phyloP scores from a whole-genome alignment of 2,888 invertebrate species.

The Ormyrus nitidulus region DNA sequence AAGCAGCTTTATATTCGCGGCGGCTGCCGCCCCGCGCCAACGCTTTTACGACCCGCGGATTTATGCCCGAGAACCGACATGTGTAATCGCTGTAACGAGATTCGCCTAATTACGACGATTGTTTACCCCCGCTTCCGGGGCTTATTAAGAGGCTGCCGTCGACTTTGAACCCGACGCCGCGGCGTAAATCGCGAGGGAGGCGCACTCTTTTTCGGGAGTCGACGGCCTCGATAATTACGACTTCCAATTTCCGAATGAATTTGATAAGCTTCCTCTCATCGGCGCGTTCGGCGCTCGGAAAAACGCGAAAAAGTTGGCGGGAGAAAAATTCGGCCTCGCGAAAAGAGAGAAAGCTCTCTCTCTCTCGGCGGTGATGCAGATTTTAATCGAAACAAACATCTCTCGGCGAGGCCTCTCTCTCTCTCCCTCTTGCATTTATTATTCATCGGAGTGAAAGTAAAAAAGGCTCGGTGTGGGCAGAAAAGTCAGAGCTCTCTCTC shows the following conservation, averaged over 20 bases:
- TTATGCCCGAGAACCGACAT: conserved; percentile 10
- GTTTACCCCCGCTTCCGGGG: not conserved
- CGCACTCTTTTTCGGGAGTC: too few species aligned
- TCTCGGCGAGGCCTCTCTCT: not conserved
- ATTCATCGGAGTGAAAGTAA: conserved; percentile 40
- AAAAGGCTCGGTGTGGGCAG: not conserved
- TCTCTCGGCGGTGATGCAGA: conserved; percentile 16
- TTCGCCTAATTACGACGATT: conserved; percentile 23
- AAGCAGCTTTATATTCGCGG: conserved; percentile 50
- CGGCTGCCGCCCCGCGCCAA: not conserved
- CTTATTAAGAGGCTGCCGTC: too few species aligned
- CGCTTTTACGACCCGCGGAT: conserved; percentile 44
- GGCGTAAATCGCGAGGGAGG: conserved; percentile 6
- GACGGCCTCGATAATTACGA: too few species aligned
- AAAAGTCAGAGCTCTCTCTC: too few species aligned
- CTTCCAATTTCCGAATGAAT: too few species aligned
- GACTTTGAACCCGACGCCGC: too few species aligned
- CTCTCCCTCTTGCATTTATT: not conserved
- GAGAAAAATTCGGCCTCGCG: too few species aligned
- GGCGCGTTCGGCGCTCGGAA: too few species aligned
- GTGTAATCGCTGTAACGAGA: conserved; percentile 31
- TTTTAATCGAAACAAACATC: conserved; percentile 41
- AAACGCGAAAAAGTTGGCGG: too few species aligned
- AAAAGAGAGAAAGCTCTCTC: too few species aligned
- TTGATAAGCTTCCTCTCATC: too few species aligned